Conservation (phyloP, 2,888 invertebrate species). For the Rapana venosa region DNA sequence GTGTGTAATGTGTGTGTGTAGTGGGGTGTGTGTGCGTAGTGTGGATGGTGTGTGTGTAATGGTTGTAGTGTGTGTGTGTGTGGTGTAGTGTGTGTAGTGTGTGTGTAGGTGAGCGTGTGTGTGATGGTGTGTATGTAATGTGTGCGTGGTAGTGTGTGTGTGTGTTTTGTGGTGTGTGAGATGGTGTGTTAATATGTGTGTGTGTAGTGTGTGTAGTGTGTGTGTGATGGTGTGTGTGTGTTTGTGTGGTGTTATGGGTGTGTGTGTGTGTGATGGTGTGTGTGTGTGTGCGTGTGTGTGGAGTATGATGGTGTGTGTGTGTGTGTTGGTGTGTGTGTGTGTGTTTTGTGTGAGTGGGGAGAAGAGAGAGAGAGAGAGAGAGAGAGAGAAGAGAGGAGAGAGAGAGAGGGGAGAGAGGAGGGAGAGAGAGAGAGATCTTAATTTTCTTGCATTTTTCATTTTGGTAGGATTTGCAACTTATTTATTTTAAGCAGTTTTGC, state of each 20-base stretch:
- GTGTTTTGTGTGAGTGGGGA: neutral
- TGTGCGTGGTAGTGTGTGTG: neutral
- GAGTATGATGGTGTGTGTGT: neutral
- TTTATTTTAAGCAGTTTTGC: no score
- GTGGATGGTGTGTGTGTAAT: no score
- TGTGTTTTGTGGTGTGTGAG: neutral
- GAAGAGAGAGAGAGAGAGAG: neutral
- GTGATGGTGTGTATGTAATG: no score
- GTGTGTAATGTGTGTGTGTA: no score
- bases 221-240: neutral
- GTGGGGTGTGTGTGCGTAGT: no score
- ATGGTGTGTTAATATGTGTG: neutral
- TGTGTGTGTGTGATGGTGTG: slow-evolving; percentile 7
- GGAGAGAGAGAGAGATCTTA: slow-evolving; percentile 9
- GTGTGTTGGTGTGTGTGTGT: no score
- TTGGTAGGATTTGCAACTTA: no score
- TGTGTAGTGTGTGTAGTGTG: neutral
- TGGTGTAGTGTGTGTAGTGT: no score
- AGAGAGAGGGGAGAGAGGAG: slow-evolving; percentile 33
- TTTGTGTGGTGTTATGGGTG: neutral
- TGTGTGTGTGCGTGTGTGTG: slow-evolving; percentile 1
- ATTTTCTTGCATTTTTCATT: no score
- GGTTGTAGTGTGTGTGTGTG: no score
- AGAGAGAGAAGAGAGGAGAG: neutral
- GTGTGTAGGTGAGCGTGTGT: no score